Evolutionary conservation across 2,888 invertebrate genomes (phyloP).

Genomic region (Cephus runcator): DNA sequence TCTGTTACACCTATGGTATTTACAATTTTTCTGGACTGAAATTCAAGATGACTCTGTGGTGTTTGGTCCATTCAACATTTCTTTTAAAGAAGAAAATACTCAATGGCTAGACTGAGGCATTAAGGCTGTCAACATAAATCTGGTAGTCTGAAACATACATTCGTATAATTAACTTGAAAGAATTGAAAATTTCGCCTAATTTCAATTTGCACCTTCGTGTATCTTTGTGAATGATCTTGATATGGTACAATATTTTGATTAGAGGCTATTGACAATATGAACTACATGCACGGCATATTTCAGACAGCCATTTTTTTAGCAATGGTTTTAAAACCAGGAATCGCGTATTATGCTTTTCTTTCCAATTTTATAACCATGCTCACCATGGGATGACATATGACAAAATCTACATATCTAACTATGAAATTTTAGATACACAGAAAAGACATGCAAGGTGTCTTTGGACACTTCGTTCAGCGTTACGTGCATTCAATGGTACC

Average conservation of each 20-base stretch:
- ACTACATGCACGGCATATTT: too few species aligned
- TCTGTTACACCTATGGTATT: neutral
- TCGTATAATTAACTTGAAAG: neutral
- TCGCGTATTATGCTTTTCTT: neutral
- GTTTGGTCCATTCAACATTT: neutral
- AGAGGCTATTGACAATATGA: too few species aligned
- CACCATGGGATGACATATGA: neutral
- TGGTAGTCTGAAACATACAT: neutral
- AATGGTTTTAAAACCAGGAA: too few species aligned
- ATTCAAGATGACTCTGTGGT: neutral
- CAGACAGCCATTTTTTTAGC: too few species aligned
- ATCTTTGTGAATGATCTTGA: too few species aligned
- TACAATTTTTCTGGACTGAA: neutral
- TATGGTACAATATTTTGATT: too few species aligned
- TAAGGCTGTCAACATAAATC: neutral
- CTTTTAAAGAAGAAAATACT: too few species aligned
- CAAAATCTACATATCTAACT: neutral
- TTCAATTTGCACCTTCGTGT: too few species aligned
- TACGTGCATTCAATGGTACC: slow-evolving; percentile 72
- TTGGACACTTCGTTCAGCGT: slow-evolving; percentile 73
- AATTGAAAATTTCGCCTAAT: too few species aligned
- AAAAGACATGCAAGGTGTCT: slow-evolving; percentile 71
- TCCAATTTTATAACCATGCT: neutral
- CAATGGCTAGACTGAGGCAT: neutral
- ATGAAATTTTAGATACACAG: slow-evolving; percentile 54